Base-by-base conservation (phyloP, 2,888 invertebrate genomes). In the Crepidodera aurea region DNA sequence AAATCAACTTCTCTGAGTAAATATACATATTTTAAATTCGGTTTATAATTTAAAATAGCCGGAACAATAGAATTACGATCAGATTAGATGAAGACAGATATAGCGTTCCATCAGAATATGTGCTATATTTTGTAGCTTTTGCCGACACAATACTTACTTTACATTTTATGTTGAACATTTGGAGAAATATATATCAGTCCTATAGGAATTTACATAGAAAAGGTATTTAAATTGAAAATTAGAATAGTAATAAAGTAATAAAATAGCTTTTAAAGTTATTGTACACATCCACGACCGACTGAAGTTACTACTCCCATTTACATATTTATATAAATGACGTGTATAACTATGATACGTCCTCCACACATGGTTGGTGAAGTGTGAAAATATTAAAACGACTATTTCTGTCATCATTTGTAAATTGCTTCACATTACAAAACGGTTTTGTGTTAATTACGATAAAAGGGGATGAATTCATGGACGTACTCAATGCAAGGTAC, bases 171-270 rank as follows among this genome's bases (percentile, higher is more conserved):
- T 60, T 40, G 75, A 75, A 72, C 77, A 75, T 76, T 77, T 72
- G 72, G 69, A 75, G 76, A 75, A 77, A 76, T 76, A 76, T 76
- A 75, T 75, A 76, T 75, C 74, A 73, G 70, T 68, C 72, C 71
- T 74, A 75, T 74, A 74, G 60, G 69, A 75, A 79, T 79, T 79
- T 77, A 75, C 79, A 79, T 78, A 78, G 78, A 78, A 79, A 79
- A 78, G 78, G 76, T 75, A 78, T 79, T 79, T 79, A 79, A 78
- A 78, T 77, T 74, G 78, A 76, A 75, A 77, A 78, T 78, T 78
- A 78, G 78, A 78, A 77, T 78, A 75, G 79, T 75, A 78, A 79
- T 79, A 79, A 79, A 78, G 78, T 77, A 78, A 78, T 78, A 78
- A 79, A 79, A 78, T 77, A 77, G 77, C 77, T 77, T 78, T 78